Evolutionary conservation across 2,113 vertebrate species (phyloP).

Genomic region (Eulemur macaco): DNA sequence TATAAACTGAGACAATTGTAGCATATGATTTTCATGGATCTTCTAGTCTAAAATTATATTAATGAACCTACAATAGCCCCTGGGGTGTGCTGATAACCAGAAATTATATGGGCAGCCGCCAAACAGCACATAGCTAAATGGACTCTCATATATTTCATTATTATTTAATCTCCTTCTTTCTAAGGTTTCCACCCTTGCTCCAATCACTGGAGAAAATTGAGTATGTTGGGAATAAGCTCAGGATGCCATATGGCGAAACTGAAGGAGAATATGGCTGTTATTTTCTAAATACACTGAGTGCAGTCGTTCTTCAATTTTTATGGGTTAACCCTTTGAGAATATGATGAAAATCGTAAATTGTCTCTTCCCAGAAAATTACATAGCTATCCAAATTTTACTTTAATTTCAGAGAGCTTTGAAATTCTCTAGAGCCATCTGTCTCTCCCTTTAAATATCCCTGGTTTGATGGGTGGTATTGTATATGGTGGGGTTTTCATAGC

Average conservation of each 20-base stretch:
- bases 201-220: constrained; percentile 48
- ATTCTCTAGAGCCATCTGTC: neutral
- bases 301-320: neutral
- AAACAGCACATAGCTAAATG: constrained; percentile 63
- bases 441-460: neutral
- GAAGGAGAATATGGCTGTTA: neutral
- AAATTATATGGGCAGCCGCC: constrained; percentile 47
- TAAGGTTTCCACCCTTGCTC: constrained; percentile 63
- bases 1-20: neutral
- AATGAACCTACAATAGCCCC: constrained; percentile 60
- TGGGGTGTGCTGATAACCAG: constrained; percentile 59
- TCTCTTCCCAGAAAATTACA: neutral
- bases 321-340: neutral
- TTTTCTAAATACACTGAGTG: constrained; percentile 25
- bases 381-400: neutral
- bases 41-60: constrained; percentile 56
- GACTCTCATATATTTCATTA: constrained; percentile 54
- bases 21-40: constrained; percentile 23
- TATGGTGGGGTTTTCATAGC: neutral
- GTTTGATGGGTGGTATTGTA: neutral
- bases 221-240: constrained; percentile 42
- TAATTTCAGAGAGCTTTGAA: neutral
- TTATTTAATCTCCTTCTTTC: constrained; percentile 69
- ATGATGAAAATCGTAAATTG: neutral
- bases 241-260: constrained; percentile 51